phyloP scores from a whole-genome alignment of 2,113 vertebrate genomes.

The Microcebus ravelobensis region DNA sequence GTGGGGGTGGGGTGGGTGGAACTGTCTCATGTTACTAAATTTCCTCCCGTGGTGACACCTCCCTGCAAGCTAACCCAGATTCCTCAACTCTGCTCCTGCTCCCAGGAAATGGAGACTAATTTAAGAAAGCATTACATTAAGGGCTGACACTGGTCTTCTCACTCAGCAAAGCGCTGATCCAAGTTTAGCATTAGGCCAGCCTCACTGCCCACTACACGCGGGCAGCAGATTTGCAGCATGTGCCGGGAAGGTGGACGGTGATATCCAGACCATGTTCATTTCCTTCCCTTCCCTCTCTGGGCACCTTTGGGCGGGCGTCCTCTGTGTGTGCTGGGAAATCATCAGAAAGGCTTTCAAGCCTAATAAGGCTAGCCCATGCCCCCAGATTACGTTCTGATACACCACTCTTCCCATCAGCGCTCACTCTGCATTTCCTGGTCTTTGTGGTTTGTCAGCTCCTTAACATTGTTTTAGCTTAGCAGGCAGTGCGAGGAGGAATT shows the following conservation, averaged over 20 bases:
- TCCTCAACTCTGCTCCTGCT: background rate
- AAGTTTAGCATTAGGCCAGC: background rate
- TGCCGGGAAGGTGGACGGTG: background rate
- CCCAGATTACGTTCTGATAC: background rate
- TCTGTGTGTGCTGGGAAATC: background rate
- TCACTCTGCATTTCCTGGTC: conserved; percentile 32
- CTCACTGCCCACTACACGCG: background rate
- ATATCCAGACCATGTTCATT: background rate
- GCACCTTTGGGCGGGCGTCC: background rate
- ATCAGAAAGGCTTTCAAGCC: background rate
- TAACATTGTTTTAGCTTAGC: conserved; percentile 12
- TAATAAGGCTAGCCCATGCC: background rate
- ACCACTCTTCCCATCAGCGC: conserved; percentile 54
- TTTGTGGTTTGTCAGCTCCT: conserved; percentile 66
- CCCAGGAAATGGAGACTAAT: background rate
- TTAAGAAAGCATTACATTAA: background rate
- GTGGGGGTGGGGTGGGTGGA: background rate
- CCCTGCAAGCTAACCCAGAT: background rate
- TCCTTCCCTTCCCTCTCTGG: background rate
- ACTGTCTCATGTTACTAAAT: background rate
- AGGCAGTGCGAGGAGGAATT: conserved; percentile 68
- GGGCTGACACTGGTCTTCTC: background rate
- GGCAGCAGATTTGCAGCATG: accelerated
- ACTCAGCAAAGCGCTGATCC: background rate
- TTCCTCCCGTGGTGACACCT: background rate